A percentile compares a stretch with the other conserved stretches of the same genome.
Evolutionary conservation across 2,888 invertebrate species (phyloP).

Genomic region (Trachelus stipa): DNA sequence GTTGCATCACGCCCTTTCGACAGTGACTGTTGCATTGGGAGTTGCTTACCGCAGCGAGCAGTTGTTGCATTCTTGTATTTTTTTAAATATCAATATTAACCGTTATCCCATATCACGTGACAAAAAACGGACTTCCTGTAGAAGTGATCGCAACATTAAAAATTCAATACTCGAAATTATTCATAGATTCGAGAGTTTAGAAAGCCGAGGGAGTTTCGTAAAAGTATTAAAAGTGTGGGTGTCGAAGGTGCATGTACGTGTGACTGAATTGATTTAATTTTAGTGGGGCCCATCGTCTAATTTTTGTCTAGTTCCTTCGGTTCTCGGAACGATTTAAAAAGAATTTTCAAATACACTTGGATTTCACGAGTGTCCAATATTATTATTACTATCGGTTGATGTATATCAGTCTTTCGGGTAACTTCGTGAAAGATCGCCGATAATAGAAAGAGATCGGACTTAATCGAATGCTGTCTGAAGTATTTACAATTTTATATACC

Average conservation of each 20-base stretch:
- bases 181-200: not conserved
- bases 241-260: not conserved
- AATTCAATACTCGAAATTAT: not conserved
- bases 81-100: not conserved
- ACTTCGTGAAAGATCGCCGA: not conserved
- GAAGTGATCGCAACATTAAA: not conserved
- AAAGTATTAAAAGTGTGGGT: not conserved
- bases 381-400: not conserved
- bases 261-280: not conserved
- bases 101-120: not conserved
- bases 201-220: not conserved
- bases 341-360: not conserved
- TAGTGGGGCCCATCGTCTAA: not conserved
- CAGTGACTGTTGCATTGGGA: conserved; percentile 27
- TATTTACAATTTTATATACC: not conserved
- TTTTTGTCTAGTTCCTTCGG: not conserved
- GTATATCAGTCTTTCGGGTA: not conserved
- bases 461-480: not conserved
- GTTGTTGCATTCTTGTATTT: not conserved
- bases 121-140: not conserved
- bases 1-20: conserved; percentile 45
- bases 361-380: not conserved
- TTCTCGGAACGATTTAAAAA: not conserved
- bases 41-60: not conserved
- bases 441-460: not conserved